Evolutionary conservation across 1,140 invertebrate species (phyloP), one percentile per base, ranked within the genome.

Genomic region (Nymphalis io): DNA sequence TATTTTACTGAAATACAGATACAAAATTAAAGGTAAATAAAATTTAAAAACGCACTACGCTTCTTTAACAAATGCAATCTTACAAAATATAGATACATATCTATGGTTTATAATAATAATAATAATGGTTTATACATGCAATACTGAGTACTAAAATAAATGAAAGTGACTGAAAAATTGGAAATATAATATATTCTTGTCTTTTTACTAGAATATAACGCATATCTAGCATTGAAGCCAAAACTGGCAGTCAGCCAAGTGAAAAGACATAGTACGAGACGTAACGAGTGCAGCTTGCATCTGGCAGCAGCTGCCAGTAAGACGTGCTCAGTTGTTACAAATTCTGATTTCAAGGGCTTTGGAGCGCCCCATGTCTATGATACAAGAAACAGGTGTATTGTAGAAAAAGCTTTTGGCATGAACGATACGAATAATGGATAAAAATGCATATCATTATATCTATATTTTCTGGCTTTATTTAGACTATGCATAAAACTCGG

Each of bases 161-260:
- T n/a, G n/a, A 33, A 33, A 5, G 27, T 4, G 2, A 33, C 27
- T 8, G 1, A 33, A 33, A 33, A 33, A 33, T 33, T 33, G 40
- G 12, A 44, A 44, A n/a, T 8, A 44, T 44, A 44, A 13, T 44
- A n/a, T 15, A 15, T 15, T 44, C n/a, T 44, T 1, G 40, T 44
- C n/a, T n/a, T 53, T 51, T 53, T 23, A 18, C 3, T 20, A 53
- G 12, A 27, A 23, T 12, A 20, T 16, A 63, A 16, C 33, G 20
- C 46, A 53, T 38, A n/a, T 51, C 16, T 23, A 51, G 18, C 20
- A 62, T 20, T 33, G 44, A 51, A 23, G 23, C 33, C 16, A 20
- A 40, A 58, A n/a, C 57, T 58, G 57, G 57, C 57, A 58, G 21
- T 12, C 33, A n/a, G 27, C 57, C 57, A 58, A 58, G 27, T 39